These are phyloP conservation scores for Montipora efflorescens DNA, from an alignment of 64 coral and sea anemone species.

Conservation along the genomic window DNA sequence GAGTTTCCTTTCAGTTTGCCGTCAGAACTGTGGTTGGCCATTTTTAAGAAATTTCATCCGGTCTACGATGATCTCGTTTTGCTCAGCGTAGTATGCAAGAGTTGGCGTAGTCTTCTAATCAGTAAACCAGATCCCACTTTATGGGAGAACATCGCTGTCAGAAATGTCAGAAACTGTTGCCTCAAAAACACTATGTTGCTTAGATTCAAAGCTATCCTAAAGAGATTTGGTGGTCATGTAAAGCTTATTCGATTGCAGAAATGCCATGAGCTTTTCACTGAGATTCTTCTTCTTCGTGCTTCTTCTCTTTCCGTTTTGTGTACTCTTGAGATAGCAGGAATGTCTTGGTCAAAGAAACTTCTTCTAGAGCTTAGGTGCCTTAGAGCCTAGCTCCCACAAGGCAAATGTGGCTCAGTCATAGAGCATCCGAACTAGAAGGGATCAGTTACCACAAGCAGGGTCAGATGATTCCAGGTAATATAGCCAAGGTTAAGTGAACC, in stretches of 20 bases:
- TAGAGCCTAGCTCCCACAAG: no score
- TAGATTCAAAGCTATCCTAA: constrained; percentile 71
- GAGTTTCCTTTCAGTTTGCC: constrained; percentile 37
- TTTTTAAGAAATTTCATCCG: constrained; percentile 79
- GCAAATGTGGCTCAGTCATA: no score
- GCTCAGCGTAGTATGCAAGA: constrained; percentile 76
- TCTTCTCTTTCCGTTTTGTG: constrained; percentile 44
- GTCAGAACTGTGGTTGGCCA: constrained; percentile 85
- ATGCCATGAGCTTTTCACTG: constrained; percentile 78
- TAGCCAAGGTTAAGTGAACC: no score
- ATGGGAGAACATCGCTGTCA: constrained; percentile 76
- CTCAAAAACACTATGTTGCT: constrained; percentile 58
- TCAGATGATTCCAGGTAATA: no score
- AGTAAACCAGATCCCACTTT: constrained; percentile 70
- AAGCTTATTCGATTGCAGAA: constrained; percentile 67
- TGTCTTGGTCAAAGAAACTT: constrained; percentile 76
- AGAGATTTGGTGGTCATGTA: constrained; percentile 59
- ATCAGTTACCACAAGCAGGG: no score
- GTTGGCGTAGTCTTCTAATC: constrained; percentile 63
- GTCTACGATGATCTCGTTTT: constrained; percentile 77
- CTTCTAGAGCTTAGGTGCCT: constrained; percentile 75
- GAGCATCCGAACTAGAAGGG: no score
- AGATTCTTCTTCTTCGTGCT: constrained; percentile 25
- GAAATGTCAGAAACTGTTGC: constrained; percentile 76
- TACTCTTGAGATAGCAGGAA: constrained; percentile 74